Conservation (phyloP, 1,140 invertebrate species). For the Brachionus calyciflorus region DNA sequence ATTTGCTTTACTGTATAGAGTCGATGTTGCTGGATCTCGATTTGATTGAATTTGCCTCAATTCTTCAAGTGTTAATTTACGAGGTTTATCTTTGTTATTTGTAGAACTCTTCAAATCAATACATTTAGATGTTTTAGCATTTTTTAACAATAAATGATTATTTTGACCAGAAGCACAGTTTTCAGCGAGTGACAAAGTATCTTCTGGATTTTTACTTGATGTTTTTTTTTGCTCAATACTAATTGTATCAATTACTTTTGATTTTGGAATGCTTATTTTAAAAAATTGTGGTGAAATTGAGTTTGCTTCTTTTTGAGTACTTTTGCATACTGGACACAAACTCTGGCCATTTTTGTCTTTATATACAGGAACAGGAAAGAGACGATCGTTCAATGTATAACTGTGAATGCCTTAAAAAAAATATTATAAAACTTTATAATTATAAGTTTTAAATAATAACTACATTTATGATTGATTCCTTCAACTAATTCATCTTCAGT, state of each 20-base stretch:
- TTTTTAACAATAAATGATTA: background rate
- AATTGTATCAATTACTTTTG: background rate
- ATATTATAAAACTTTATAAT: background rate
- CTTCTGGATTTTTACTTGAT: background rate
- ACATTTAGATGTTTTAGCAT: background rate
- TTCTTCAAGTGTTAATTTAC: background rate
- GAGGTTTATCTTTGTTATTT: background rate
- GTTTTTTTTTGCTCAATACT: background rate
- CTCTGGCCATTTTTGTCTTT: conserved; percentile 31
- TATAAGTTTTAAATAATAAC: background rate
- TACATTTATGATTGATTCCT: conserved; percentile 37
- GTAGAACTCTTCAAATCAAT: conserved; percentile 32
- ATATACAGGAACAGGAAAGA: conserved; percentile 36
- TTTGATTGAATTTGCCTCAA: conserved; percentile 13
- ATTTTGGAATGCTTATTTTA: conserved; percentile 44
- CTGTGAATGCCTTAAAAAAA: conserved; percentile 41
- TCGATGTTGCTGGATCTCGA: conserved; percentile 5
- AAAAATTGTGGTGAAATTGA: conserved; percentile 1
- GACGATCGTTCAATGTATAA: conserved; percentile 26
- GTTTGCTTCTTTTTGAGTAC: background rate
- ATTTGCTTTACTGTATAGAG: conserved; percentile 10
- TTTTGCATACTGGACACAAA: conserved; percentile 44
- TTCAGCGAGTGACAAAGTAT: conserved; percentile 27
- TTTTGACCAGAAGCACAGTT: background rate
- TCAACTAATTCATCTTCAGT: background rate